Evolutionary conservation across 1,140 invertebrate species (phyloP).

Genomic region (Idris sp.): DNA sequence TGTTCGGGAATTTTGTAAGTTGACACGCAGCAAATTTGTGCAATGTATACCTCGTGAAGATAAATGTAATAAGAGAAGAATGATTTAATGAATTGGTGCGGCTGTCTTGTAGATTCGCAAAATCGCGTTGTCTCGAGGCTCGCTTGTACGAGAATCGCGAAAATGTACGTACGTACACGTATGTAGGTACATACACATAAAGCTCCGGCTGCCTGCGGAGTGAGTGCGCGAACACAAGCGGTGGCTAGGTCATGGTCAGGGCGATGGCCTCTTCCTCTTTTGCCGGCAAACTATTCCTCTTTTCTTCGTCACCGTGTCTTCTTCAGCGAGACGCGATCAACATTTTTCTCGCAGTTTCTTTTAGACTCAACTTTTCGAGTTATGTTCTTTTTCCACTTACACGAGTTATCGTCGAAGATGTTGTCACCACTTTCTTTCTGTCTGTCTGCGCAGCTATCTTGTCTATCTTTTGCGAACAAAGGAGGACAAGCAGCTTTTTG

Average conservation of each 20-base stretch:
- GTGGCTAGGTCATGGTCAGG: slow-evolving; percentile 77
- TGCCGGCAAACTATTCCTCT: slow-evolving; percentile 58
- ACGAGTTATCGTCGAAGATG: slow-evolving; percentile 23
- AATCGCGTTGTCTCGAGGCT: too few species aligned
- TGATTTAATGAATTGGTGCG: slow-evolving; percentile 4
- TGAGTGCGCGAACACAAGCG: slow-evolving; percentile 62
- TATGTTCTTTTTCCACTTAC: slow-evolving; percentile 11
- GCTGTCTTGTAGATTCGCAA: slow-evolving; percentile 11
- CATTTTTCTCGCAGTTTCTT: slow-evolving; percentile 1
- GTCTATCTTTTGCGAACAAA: background rate
- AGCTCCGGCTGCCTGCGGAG: slow-evolving; percentile 43
- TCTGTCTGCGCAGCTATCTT: background rate
- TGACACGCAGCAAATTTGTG: slow-evolving; percentile 6
- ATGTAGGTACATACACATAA: slow-evolving; percentile 32
- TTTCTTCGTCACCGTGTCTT: slow-evolving; percentile 36
- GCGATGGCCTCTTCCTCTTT: slow-evolving; percentile 74
- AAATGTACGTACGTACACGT: too few species aligned
- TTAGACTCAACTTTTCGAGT: background rate
- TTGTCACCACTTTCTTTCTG: slow-evolving; percentile 27
- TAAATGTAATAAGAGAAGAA: slow-evolving; percentile 9
- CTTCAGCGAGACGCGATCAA: slow-evolving; percentile 22
- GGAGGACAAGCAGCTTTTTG: too few species aligned
- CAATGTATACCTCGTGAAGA: background rate
- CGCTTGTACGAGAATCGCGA: too few species aligned
- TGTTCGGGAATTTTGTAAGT: too few species aligned